Base-by-base conservation (phyloP, 2,888 invertebrate species). In the Sesia apiformis region DNA sequence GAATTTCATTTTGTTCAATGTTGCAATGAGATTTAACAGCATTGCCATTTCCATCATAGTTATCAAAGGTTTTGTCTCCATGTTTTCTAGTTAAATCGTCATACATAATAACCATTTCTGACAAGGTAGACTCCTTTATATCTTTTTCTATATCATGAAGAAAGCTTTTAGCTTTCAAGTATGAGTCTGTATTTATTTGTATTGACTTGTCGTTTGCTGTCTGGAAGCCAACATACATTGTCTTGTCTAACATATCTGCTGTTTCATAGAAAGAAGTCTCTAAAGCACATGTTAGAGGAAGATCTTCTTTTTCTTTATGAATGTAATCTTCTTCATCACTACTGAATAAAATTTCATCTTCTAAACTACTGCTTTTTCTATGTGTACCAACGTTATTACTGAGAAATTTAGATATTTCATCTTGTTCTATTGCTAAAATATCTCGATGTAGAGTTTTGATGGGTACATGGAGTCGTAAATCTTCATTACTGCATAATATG, bases 181-280 rank as follows among this genome's bases (percentile, higher is more conserved):
- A 84, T 6, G 84, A 82, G 6, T 76, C 72, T 50, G 75, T 69
- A 50, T 59, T 63, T 46, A 88, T 67, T 67, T 82, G 75, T 62
- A 87, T 86, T 46, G 80, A 76, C 52, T 78, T 85, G 60, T 88
- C 81, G 59, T 81, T 88, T 23, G 84, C 83, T 46, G 88, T 87
- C 63, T 84, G 86, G 58, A 88, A 88, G 0, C 83, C 84, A 5
- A 87, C 84, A 76, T 71, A 84, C 70, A 86, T 76, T 38, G 77
- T 78, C 65, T 78, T 75, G 40, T 84, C 78, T 50, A 84, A 59
- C 52, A 76, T 64, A 57, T 72, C 63, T 51, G 72, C 60, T 54
- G 74, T 58, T 6, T 79, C 65, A 57, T 74, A 70, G 60, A 76
- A 78, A 4, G 78, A 80, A 2, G 76, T 79, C 64, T 81, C 74